These are phyloP conservation scores for Argynnis bischoffii DNA, from an alignment of 2,888 invertebrate genomes.

Conservation along the genomic window DNA sequence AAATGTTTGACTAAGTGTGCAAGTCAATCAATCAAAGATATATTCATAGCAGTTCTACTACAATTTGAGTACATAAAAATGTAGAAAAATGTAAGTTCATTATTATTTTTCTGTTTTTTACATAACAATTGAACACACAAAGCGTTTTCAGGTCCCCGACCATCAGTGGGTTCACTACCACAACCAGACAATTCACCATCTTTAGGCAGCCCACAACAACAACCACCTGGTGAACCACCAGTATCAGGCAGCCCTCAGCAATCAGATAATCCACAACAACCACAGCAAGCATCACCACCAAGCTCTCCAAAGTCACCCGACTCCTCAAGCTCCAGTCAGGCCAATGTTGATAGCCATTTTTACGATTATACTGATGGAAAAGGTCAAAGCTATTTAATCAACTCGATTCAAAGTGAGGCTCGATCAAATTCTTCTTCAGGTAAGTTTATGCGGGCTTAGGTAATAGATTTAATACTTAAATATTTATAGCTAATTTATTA, in stretches of 20 bases:
- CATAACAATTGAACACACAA: too few relatives aligned
- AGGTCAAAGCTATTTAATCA: background rate
- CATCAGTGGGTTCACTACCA: background rate
- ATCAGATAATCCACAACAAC: background rate
- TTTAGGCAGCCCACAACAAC: too few relatives aligned
- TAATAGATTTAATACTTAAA: background rate
- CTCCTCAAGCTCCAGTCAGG: background rate
- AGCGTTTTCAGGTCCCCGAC: too few relatives aligned
- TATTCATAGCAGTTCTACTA: too few relatives aligned
- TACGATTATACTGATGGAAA: background rate
- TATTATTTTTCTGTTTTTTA: background rate
- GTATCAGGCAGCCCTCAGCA: background rate
- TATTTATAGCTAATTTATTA: too few relatives aligned
- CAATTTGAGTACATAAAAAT: too few relatives aligned
- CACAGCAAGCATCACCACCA: background rate
- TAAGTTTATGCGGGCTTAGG: background rate
- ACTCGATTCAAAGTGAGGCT: background rate
- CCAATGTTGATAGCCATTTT: background rate
- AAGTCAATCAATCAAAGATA: too few relatives aligned
- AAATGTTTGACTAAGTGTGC: too few relatives aligned
- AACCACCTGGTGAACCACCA: background rate
- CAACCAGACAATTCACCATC: background rate
- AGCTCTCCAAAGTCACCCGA: background rate
- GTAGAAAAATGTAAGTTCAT: background rate
- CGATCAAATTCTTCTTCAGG: background rate